A percentile compares a stretch with the other conserved stretches of the same genome.
Evolutionary conservation across 1,140 invertebrate species (phyloP).

Genomic region (Lordiphosa collinella): DNA sequence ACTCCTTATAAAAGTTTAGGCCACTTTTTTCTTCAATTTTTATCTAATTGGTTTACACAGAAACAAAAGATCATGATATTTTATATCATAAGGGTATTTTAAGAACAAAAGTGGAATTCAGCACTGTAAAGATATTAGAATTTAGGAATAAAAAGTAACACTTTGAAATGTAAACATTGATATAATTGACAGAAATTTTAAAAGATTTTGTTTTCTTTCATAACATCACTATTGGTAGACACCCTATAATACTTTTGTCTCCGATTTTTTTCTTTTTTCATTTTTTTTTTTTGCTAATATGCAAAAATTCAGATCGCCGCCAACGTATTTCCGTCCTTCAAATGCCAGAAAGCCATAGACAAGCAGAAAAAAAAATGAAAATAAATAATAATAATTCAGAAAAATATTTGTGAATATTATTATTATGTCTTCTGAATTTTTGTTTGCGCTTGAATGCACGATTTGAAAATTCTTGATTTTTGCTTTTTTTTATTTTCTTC

Average conservation of each 20-base stretch:
- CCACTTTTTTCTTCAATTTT: too few species aligned
- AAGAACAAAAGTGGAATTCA: too few species aligned
- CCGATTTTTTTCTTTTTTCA: conserved; percentile 27
- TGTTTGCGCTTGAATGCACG: conserved; percentile 43
- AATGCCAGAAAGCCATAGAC: conserved; percentile 54
- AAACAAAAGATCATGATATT: too few species aligned
- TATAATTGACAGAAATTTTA: too few species aligned
- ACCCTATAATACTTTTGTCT: neutral
- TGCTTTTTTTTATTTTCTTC: conserved; percentile 12
- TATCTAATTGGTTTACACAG: too few species aligned
- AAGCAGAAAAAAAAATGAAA: conserved; percentile 21
- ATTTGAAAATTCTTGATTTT: conserved; percentile 37
- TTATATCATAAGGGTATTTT: too few species aligned
- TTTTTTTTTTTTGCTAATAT: conserved; percentile 65
- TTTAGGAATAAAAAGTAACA: too few species aligned
- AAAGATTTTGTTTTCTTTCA: too few species aligned
- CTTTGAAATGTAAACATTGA: too few species aligned
- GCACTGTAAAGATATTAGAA: too few species aligned
- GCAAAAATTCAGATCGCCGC: conserved; percentile 57
- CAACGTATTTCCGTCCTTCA: conserved; percentile 72
- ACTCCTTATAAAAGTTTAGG: too few species aligned
- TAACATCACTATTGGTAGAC: too few species aligned
- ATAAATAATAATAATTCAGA: conserved; percentile 14
- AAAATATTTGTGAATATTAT: conserved; percentile 50
- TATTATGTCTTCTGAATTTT: conserved; percentile 24